Conservation (phyloP, 2,888 invertebrate genomes). For the Tromatobia lineatoria region DNA sequence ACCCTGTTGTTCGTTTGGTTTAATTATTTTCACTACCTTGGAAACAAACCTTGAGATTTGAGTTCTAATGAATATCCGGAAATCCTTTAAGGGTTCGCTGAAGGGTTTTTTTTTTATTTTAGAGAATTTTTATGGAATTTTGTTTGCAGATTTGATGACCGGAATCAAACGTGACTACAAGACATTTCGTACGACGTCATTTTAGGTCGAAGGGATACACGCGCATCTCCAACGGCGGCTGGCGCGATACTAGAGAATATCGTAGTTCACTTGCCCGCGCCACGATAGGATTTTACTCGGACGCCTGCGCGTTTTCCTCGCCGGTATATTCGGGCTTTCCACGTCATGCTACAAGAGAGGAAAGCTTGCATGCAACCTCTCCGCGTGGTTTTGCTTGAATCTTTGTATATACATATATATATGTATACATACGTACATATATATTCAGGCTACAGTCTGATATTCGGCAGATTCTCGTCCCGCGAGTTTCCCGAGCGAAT, state of each 20-base stretch:
- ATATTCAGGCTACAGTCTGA: background rate
- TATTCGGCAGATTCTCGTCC: background rate
- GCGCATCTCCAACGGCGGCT: constrained; percentile 80
- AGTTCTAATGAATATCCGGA: background rate
- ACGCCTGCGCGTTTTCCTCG: constrained; percentile 80
- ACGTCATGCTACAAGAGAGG: constrained; percentile 36
- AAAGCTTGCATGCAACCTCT: constrained; percentile 53
- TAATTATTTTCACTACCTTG: background rate
- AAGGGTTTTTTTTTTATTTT: background rate
- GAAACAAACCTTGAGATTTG: background rate
- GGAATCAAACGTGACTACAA: constrained; percentile 29
- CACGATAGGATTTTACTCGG: constrained; percentile 63
- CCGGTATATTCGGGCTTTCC: constrained; percentile 63
- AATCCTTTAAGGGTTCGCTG: background rate
- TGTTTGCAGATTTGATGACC: background rate
- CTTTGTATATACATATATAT: constrained; percentile 4
- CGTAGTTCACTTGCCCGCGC: constrained; percentile 68
- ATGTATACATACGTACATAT: constrained; percentile 1
- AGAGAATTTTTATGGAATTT: background rate
- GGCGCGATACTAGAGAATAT: constrained; percentile 82
- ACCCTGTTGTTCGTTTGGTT: background rate
- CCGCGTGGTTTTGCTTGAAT: constrained; percentile 36
- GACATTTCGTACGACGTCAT: constrained; percentile 26
- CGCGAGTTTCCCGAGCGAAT: background rate
- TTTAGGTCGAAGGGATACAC: constrained; percentile 50